Evolutionary conservation across 2,113 vertebrate genomes (phyloP), one percentile per base, ranked within the genome.

Genomic region (Ondatra zibethicus): DNA sequence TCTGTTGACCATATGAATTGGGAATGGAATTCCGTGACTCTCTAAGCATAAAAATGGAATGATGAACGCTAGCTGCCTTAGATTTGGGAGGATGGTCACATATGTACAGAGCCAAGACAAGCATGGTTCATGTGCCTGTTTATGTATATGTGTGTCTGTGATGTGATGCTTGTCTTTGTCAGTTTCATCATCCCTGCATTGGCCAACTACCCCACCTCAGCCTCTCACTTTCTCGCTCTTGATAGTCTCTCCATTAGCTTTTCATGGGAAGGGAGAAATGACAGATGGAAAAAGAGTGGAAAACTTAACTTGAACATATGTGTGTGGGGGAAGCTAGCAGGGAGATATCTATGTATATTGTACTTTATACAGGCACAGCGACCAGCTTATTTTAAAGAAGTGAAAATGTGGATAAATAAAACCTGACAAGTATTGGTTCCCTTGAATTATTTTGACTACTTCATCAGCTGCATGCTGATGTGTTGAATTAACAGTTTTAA

Each of bases 371-470:
- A 50, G 86, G 94, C 97, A 96, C 92, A 93, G 96, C 97, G 96
- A 97, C 95, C 87, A 91, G 86, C 92, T 95, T 97, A 92, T 93
- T 97, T 90, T 92, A 88, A 96, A 91, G 89, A 93, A 96, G 93
- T 5, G 1, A 95, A 84, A 96, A 97, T 96, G 94, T 97, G 95
- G 96, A 97, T 98, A 98, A 98, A 98, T 97, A 97, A 97, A 96
- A 97, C 96, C 97, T 96, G 96, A 97, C 94, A 95, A 96, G 95
- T 97, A 96, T 88, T 96, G 95, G 96, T 98, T 98, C 92, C 89
- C 82, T 88, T 97, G 97, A 97, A 89, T 98, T 98, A 97, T 97
- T 98, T 97, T 97, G 97, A 98, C 91, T 96, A 66, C 93, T 98
- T 96, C 93, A 93, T 97, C 96, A 96, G 97, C 97, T 91, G 95